A percentile compares a stretch with the other conserved stretches of the same genome.
These are phyloP conservation scores for Galerucella pusilla DNA, from an alignment of 2,888 invertebrate genomes.

Conservation along the genomic window DNA sequence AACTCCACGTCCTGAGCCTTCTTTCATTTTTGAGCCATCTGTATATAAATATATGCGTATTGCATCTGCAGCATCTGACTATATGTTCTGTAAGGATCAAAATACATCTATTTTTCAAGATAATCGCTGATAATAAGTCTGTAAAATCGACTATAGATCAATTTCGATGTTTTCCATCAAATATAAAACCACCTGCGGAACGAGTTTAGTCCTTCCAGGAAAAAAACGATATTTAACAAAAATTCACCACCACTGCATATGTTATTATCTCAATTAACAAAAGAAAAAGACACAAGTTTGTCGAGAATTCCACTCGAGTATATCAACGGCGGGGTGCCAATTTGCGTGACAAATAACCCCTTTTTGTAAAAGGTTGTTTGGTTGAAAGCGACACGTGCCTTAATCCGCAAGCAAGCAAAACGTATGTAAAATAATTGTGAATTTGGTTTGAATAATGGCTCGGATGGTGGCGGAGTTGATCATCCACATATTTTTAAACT, in stretches of 20 bases:
- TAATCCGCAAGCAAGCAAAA: slow-evolving; percentile 42
- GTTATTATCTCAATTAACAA: neutral
- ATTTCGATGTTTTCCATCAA: too few relatives aligned
- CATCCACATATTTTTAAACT: slow-evolving; percentile 38
- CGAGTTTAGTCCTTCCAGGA: too few relatives aligned
- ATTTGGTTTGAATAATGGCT: slow-evolving; percentile 57
- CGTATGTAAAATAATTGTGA: slow-evolving; percentile 62
- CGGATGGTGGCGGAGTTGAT: neutral
- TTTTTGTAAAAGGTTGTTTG: slow-evolving; percentile 29
- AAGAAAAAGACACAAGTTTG: neutral
- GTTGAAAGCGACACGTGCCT: slow-evolving; percentile 38
- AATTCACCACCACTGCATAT: neutral
- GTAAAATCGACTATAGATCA: too few relatives aligned
- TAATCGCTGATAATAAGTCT: too few relatives aligned
- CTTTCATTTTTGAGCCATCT: too few relatives aligned
- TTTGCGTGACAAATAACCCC: slow-evolving; percentile 47
- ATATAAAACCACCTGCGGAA: too few relatives aligned
- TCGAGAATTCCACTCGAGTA: slow-evolving; percentile 6
- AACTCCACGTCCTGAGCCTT: too few relatives aligned
- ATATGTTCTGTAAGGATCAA: too few relatives aligned
- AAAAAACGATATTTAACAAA: too few relatives aligned
- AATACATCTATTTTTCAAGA: too few relatives aligned
- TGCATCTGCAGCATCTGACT: too few relatives aligned
- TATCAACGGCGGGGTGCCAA: slow-evolving; percentile 43
- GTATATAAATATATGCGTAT: too few relatives aligned